Conservation (phyloP, 2,888 invertebrate species). For the Dicranocentrus wangi region DNA sequence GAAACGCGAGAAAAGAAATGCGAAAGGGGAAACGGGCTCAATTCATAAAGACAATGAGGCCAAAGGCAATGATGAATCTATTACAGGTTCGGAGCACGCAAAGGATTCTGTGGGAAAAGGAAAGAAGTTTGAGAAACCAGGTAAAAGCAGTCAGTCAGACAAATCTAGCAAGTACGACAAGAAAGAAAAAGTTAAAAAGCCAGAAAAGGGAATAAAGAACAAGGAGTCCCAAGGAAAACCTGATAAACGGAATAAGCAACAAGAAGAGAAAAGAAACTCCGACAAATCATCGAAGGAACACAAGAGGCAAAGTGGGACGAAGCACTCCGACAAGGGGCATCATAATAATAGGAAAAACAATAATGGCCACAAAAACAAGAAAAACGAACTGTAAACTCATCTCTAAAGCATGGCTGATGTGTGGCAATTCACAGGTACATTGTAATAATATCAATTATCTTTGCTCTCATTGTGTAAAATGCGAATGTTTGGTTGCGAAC, state of each 20-base stretch:
- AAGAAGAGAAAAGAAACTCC: not conserved
- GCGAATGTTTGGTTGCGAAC: no score
- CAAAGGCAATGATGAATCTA: not conserved
- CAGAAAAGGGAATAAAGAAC: slow-evolving; percentile 9
- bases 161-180: not conserved
- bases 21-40: slow-evolving; percentile 1
- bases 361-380: not conserved
- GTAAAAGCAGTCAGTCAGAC: not conserved
- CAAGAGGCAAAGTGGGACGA: not conserved
- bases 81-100: not conserved
- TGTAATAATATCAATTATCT: no score
- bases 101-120: not conserved
- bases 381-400: not conserved
- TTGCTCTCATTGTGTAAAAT: no score
- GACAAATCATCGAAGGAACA: slow-evolving; percentile 11
- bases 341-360: not conserved
- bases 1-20: no score
- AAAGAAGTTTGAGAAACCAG: slow-evolving; percentile 15
- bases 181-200: not conserved
- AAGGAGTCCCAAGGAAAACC: slow-evolving; percentile 14
- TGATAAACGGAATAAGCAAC: slow-evolving; percentile 23
- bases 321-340: not conserved
- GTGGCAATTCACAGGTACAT: no score
- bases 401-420: no score
- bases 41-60: slow-evolving; percentile 1